Base-by-base conservation (phyloP, 2,888 invertebrate species). In the Synanthedon vespiformis region DNA sequence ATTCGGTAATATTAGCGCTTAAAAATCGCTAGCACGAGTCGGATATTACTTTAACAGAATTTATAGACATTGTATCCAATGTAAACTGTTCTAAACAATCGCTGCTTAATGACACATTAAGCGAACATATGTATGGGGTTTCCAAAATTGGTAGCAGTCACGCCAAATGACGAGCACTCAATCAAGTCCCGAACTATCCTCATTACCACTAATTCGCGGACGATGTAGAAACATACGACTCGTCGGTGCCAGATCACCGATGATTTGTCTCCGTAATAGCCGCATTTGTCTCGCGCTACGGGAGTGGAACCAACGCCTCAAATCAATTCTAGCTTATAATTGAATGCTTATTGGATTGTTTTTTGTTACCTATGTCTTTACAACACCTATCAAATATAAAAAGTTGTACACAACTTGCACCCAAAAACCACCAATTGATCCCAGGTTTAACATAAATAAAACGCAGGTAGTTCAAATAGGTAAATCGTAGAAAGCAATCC, bases 221-320 rank as follows among this genome's bases (percentile, higher is more conserved):
- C 66, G 64, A 64, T 67, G 69, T 65, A 65, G 67, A 66, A 68
- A 67, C 69, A 67, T 63, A 70, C 66, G 65, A 66, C 60, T 67
- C 62, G 61, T 54, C 58, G 55, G 40, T 40, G 54, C 55, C 59
- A 34, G 50, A 50, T 50, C 50, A 40, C 40, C 50, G 56, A 56
- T 61, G 66, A 68, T 73, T 70, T 70, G 68, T 73, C 72, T 67
- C 61, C 53, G 64, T 73, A 70, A 73, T 72, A 56, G 68, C 52
- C 55, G 58, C 65, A 71, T 72, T 69, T 68, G 54, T 58, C 58
- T 55, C 48, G 41, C 34, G 27, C 48, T 52, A 41, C 50, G 40
- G 40, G 40, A 22, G 44, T 52, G 49, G 55, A 48, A 54, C 58
- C 57, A 61, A 62, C 58, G 58, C 53, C 48, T 50, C 51, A 57